These are phyloP conservation scores for Gobius niger DNA, from an alignment of 2,113 vertebrate genomes.

Conservation along the genomic window DNA sequence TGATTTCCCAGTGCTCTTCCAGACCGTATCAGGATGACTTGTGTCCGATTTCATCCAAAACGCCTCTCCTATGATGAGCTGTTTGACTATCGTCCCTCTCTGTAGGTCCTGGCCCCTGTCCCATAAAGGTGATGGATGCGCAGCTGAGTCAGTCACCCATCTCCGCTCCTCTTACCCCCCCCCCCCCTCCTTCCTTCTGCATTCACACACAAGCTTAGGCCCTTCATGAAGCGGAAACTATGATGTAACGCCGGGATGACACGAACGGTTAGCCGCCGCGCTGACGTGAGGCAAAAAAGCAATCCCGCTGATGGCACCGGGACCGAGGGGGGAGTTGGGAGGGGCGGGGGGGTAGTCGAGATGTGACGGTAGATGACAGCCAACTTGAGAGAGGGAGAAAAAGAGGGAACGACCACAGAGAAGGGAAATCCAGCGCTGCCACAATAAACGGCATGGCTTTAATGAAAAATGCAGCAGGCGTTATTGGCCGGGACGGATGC, in stretches of 20 bases:
- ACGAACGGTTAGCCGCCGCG: constrained; percentile 38
- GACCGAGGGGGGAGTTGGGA: not conserved
- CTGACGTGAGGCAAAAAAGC: constrained; percentile 58
- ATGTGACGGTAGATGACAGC: constrained; percentile 48
- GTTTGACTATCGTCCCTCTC: constrained; percentile 6
- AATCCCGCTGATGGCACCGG: constrained; percentile 57
- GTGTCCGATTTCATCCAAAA: not conserved
- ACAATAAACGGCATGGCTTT: constrained; percentile 38
- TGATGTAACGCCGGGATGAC: constrained; percentile 30
- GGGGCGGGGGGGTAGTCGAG: constrained; percentile 8
- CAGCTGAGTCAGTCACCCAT: constrained; percentile 30
- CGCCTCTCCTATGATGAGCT: not conserved
- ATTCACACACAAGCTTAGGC: constrained; percentile 33
- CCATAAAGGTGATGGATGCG: constrained; percentile 23
- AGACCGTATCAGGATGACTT: not conserved
- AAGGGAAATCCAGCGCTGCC: constrained; percentile 23
- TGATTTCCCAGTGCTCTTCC: no score
- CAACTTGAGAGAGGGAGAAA: constrained; percentile 8
- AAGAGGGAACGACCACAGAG: constrained; percentile 14
- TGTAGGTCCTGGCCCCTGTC: constrained; percentile 23
- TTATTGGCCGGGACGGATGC: constrained; percentile 24
- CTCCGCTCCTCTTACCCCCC: not conserved
- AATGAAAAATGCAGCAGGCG: constrained; percentile 44
- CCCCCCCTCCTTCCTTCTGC: constrained; percentile 9
- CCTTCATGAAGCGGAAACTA: constrained; percentile 44